Evolutionary conservation across 1,140 invertebrate genomes (phyloP), one percentile per base, ranked within the genome.

Genomic region (Glossosoma conforme): DNA sequence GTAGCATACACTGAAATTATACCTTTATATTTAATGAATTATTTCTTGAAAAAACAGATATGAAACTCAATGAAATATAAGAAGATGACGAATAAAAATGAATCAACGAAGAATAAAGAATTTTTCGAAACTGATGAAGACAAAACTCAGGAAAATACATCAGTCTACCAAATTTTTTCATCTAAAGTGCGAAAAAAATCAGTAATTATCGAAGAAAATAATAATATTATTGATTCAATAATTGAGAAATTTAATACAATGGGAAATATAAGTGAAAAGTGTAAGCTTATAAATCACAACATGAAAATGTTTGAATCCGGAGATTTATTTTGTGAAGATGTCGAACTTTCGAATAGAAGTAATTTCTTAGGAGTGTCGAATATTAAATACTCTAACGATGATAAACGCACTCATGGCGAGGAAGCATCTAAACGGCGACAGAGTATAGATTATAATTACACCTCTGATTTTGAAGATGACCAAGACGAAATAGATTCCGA

Each of bases 391-490:
- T 28, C 6, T n/a, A 28, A 28, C 6, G n/a, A 28, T n/a, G 6
- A 33, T n/a, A 33, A 11, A 33, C 11, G 15, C 3, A 4, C n/a
- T 13, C n/a, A 33, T 15, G 15, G 32, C 4, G 3, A 15, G 11
- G n/a, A 33, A 3, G n/a, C 11, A 13, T 33, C 15, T 32, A 1
- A 41, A 21, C 32, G 46, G 22, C 54, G 62, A 15, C 32, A 55
- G 38, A 56, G 60, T 37, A 41, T 61, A 25, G 63, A 68, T 13
- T 66, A 70, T 8, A 63, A 65, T 20, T 65, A 63, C 24, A 70
- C 69, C 54, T 71, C 69, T 10, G 72, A 74, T 41, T 74, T 74
- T 60, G 72, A 74, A 54, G 69, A 73, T 25, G 52, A 54, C 17
- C 24, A 36, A 13, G 52, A 49, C 24, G 33, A 40, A 5, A 44